Conservation (phyloP, 1,140 invertebrate genomes). For the Belonocnema kinseyi region DNA sequence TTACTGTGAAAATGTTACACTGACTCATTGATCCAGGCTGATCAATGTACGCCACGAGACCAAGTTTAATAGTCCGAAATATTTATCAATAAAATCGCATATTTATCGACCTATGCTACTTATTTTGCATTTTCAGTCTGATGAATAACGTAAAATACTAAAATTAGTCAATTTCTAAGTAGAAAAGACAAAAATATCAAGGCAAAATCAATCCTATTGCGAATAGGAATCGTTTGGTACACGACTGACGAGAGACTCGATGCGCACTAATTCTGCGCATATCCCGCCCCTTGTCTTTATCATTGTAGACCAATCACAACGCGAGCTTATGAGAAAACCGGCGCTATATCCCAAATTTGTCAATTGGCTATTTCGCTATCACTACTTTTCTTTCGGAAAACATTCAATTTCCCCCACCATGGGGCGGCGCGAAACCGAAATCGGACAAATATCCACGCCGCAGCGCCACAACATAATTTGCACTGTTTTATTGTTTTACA, state of each 20-base stretch:
- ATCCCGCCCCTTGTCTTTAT: not conserved
- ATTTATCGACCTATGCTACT: conserved; percentile 5
- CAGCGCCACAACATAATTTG: too few species aligned
- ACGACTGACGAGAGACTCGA: conserved; percentile 21
- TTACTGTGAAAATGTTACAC: conserved; percentile 14
- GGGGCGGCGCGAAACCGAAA: too few species aligned
- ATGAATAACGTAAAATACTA: conserved; percentile 5
- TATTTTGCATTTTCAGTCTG: conserved; percentile 1
- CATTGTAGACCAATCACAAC: too few species aligned
- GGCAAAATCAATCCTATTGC: conserved; percentile 16
- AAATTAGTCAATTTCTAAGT: not conserved
- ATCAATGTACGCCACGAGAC: conserved; percentile 31
- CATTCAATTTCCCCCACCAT: too few species aligned
- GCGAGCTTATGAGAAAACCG: too few species aligned
- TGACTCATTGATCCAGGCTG: conserved; percentile 6
- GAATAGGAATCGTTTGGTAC: conserved; percentile 11
- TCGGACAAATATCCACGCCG: too few species aligned
- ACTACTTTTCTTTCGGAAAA: too few species aligned
- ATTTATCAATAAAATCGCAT: not conserved
- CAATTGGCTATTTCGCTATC: not conserved
- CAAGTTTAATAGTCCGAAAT: conserved; percentile 14
- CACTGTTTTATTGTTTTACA: too few species aligned
- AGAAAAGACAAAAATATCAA: conserved; percentile 31
- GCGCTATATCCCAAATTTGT: too few species aligned
- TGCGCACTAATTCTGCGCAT: conserved; percentile 26